Conservation (phyloP, 1,140 invertebrate genomes). For the Drosophila mayri region DNA sequence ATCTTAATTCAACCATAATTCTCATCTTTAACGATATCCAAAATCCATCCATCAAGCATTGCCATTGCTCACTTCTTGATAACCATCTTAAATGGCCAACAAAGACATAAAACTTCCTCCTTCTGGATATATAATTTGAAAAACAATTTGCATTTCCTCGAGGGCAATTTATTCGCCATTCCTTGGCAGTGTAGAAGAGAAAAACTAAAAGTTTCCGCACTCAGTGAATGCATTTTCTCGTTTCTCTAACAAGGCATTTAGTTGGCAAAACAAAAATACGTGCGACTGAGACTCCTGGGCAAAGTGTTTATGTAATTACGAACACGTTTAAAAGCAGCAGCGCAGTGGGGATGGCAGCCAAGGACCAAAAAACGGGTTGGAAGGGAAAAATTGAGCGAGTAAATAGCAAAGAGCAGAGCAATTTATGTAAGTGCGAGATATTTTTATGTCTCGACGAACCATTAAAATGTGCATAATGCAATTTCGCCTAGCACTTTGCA, state of each 20-base stretch:
- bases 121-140: constrained; percentile 41
- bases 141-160: constrained; percentile 45
- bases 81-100: constrained; percentile 22
- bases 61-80: constrained; percentile 24
- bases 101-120: constrained; percentile 40
- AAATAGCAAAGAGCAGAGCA: constrained; percentile 49
- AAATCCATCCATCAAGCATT: constrained; percentile 3
- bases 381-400: constrained; percentile 28
- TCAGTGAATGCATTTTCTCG: constrained; percentile 24
- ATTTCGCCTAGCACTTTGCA: constrained; percentile 48
- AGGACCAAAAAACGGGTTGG: constrained; percentile 4
- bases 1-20: neutral
- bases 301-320: constrained; percentile 62
- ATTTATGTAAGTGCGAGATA: constrained; percentile 62
- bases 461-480: constrained; percentile 67
- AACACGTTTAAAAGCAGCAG: constrained; percentile 24
- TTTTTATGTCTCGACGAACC: constrained; percentile 46
- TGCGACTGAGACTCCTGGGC: constrained; percentile 12
- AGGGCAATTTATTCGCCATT: constrained; percentile 40
- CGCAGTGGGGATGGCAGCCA: neutral
- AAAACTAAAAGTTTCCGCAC: constrained; percentile 44
- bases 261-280: constrained; percentile 49
- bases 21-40: neutral
- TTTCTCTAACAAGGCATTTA: constrained; percentile 38
- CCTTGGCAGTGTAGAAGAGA: neutral